These are phyloP conservation scores for Agrotis segetum DNA, from an alignment of 2,888 invertebrate species.

Conservation along the genomic window DNA sequence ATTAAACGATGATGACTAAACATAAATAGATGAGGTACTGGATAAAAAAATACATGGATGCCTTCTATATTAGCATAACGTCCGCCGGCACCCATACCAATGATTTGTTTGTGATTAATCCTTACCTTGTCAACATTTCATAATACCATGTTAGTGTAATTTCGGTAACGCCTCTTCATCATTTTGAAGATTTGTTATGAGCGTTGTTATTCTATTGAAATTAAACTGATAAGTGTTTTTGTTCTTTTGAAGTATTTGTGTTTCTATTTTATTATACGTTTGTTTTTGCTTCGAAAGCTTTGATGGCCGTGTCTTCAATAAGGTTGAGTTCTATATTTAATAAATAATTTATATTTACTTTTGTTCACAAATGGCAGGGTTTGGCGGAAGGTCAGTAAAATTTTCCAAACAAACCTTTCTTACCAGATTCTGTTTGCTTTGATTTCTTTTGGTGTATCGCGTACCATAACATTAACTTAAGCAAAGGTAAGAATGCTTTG, in stretches of 20 bases:
- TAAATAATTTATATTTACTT: neutral
- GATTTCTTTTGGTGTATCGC: slow-evolving; percentile 47
- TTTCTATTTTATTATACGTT: neutral
- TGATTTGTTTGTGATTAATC: slow-evolving; percentile 82
- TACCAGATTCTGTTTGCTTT: slow-evolving; percentile 30
- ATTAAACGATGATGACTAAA: slow-evolving; percentile 86
- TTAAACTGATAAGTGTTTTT: slow-evolving; percentile 64
- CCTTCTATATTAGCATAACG: slow-evolving; percentile 77
- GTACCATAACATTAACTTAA: slow-evolving; percentile 66
- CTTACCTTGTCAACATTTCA: slow-evolving; percentile 81
- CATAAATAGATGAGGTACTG: slow-evolving; percentile 84
- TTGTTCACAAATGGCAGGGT: neutral
- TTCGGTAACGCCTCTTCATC: slow-evolving; percentile 83
- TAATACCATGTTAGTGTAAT: slow-evolving; percentile 76
- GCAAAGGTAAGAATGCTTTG: slow-evolving; percentile 62
- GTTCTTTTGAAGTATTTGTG: slow-evolving; percentile 10
- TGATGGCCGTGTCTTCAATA: neutral
- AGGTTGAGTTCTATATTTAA: neutral
- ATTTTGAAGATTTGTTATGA: slow-evolving; percentile 73
- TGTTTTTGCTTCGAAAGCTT: slow-evolving; percentile 1
- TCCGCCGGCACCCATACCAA: slow-evolving; percentile 61
- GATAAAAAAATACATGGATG: slow-evolving; percentile 74
- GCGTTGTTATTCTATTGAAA: slow-evolving; percentile 71
- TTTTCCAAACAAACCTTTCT: neutral
- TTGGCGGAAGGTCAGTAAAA: neutral